Conservation (phyloP, 2,888 invertebrate species). For the Tanytarsus gracilentus region DNA sequence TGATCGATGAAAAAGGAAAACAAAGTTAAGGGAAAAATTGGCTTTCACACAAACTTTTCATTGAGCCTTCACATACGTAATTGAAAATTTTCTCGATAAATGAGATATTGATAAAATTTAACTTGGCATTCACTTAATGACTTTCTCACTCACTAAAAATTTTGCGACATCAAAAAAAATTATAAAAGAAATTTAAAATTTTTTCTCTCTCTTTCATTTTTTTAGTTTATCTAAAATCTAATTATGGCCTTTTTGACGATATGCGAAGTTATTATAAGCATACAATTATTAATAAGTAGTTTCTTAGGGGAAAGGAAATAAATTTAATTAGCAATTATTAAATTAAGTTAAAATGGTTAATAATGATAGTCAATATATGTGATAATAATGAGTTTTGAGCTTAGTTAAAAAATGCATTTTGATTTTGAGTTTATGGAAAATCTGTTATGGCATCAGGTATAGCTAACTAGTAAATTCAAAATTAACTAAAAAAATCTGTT, state of each 20-base stretch:
- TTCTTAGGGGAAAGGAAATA: neutral
- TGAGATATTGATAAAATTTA: too few relatives aligned
- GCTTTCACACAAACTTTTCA: too few relatives aligned
- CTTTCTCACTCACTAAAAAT: too few relatives aligned
- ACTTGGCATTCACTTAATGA: too few relatives aligned
- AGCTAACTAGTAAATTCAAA: neutral
- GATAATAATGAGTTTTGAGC: neutral
- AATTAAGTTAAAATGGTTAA: neutral
- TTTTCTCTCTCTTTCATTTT: neutral
- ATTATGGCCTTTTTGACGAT: conserved; percentile 23
- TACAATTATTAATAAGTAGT: too few relatives aligned
- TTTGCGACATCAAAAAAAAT: too few relatives aligned
- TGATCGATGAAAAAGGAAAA: too few relatives aligned
- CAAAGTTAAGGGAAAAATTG: too few relatives aligned
- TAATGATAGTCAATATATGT: neutral
- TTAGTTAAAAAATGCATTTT: conserved; percentile 1
- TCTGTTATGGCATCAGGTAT: conserved; percentile 11
- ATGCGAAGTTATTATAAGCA: conserved; percentile 19
- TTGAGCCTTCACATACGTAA: too few relatives aligned
- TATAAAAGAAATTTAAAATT: neutral
- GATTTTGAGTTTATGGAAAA: neutral
- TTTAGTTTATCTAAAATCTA: conserved; percentile 1
- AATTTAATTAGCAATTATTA: neutral
- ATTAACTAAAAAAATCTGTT: neutral
- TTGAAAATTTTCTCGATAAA: too few relatives aligned